A percentile compares a stretch with the other conserved stretches of the same genome.
These are phyloP conservation scores for Eptesicus fuscus DNA, from an alignment of 2,113 vertebrate species.

Conservation along the genomic window DNA sequence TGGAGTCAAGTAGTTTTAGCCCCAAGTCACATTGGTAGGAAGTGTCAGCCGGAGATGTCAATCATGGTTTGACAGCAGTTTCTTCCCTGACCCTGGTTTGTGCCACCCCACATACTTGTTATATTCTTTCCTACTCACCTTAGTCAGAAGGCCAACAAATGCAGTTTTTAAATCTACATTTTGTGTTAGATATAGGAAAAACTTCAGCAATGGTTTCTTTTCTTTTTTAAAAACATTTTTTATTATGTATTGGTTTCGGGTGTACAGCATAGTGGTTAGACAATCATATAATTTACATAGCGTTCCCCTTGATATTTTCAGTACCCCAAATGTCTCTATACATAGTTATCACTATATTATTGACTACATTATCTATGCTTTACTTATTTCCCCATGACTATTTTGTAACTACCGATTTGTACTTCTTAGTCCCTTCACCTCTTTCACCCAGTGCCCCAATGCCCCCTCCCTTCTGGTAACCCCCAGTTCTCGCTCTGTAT, in stretches of 20 bases:
- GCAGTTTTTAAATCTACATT: not conserved
- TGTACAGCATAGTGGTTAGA: not conserved
- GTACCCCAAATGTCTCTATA: not conserved
- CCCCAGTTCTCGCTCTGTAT: not conserved
- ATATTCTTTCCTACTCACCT: not conserved
- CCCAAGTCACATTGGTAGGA: not conserved
- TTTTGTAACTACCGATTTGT: not conserved
- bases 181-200: not conserved
- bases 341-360: not conserved
- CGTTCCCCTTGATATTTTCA: not conserved
- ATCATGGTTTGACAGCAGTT: not conserved
- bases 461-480: too few relatives aligned
- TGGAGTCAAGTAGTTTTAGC: not conserved
- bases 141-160: not conserved
- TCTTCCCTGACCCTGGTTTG: not conserved
- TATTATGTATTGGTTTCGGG: not conserved
- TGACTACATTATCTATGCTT: not conserved
- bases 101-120: not conserved
- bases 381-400: not conserved
- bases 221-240: not conserved
- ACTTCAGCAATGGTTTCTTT: not conserved
- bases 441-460: not conserved
- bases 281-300: not conserved
- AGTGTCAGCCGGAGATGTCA: not conserved
- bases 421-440: not conserved